Base-by-base conservation (phyloP, 2,113 vertebrate species). In the Canis aureus region DNA sequence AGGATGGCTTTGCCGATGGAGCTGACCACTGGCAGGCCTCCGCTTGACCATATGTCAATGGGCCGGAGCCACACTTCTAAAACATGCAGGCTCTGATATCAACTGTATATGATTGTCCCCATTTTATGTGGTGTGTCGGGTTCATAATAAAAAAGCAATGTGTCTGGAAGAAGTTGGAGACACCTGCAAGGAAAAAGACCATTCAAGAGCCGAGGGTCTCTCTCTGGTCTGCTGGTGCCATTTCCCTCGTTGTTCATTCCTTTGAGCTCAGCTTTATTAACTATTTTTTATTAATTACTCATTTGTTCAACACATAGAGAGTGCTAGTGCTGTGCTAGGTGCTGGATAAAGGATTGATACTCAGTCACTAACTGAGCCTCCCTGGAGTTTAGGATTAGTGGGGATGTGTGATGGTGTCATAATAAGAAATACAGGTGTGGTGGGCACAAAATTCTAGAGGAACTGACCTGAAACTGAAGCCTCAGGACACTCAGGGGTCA, bases 71-170 rank as follows among this genome's bases (percentile, higher is more conserved):
- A 32, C 16, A 25, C 2, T 10, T 81, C 9, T n/a, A 3, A 62
- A 55, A 55, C 16, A 10, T 0, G 2, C 16, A 55, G 53, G 20
- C 5, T 17, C 62, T 15, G 38, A 0, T 5, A 4, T n/a, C 1
- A 1, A 27, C 27, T 16, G 20, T 13, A 0, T 32, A 5, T 32
- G 60, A 22, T 5, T 1, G 5, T 38, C 55, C 55, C 64, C 4
- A 0, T 23, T 15, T 25, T 23, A 38, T 3, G 8, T 8, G 22
- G 62, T 6, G 20, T 8, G 0, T 9, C 35, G 73, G 27, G n/a
- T 57, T 79, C 73, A 19, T 1, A n/a, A 9, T 22, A 25, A 55
- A 91, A n/a, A 71, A 11, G 59, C 2, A 0, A 1, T 43, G 6
- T 80, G 64, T 76, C 13, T 64, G 59, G 22, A 57, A 17, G 32